A percentile compares a stretch with the other conserved stretches of the same genome.
These are phyloP conservation scores for Sebastes iracundus DNA, from an alignment of 2,797 vertebrate species.

Conservation along the genomic window DNA sequence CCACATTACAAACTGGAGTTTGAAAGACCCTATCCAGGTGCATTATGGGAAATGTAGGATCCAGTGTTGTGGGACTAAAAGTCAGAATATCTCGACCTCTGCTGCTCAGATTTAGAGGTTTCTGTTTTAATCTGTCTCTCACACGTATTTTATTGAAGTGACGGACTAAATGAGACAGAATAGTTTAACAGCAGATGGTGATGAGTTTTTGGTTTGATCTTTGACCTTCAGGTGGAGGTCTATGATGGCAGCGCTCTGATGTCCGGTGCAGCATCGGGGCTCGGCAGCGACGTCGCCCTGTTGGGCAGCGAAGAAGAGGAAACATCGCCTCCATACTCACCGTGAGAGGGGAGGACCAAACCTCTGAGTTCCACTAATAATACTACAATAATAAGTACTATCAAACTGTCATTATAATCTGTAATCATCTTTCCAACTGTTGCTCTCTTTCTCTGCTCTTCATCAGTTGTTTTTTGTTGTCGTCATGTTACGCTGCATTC, in stretches of 20 bases:
- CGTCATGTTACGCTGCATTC: neutral
- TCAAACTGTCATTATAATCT: neutral
- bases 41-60: neutral
- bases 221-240: conserved; percentile 14
- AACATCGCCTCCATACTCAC: neutral
- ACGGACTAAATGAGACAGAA: neutral
- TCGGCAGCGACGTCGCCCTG: neutral
- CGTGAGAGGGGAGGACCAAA: neutral
- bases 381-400: neutral
- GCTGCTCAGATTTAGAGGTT: neutral
- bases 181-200: neutral
- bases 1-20: neutral
- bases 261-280: neutral
- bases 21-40: neutral
- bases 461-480: neutral
- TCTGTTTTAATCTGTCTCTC: neutral
- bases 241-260: neutral
- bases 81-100: neutral
- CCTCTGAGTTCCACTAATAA: neutral
- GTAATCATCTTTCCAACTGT: neutral
- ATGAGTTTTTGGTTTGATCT: neutral
- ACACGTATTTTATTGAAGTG: neutral
- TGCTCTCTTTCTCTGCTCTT: neutral
- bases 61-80: neutral
- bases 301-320: neutral